Base-by-base conservation (phyloP, 1,140 invertebrate genomes). In the Cyphomyrmex costatus region DNA sequence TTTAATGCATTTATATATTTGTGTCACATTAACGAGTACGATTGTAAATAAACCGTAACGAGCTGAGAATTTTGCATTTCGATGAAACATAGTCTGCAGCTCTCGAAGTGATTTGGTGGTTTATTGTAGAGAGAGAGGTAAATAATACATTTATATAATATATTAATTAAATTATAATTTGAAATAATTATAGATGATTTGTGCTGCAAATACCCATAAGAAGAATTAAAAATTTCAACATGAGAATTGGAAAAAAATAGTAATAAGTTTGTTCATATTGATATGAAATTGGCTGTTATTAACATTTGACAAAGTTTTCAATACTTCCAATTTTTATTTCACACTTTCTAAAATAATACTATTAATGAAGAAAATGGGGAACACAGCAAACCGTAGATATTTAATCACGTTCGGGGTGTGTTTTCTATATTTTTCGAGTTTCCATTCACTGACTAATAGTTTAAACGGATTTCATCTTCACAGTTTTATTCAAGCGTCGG, bases 391-490 rank as follows among this genome's bases (percentile, higher is more conserved):
- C 30, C 16, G 6, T 27, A 24, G 53, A 21, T 21, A 42, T 61
- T 76, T 36, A 24, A 60, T 53, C 16, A 56, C n/a, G 58, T 7
- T 60, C 12, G 36, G n/a, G 14, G 30, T 14, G 24, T 16, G 73
- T 12, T 33, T 68, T 8, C 61, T 30, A 46, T 30, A 56, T 65
- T 56, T 53, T 73, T 33, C 36, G n/a, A 49, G 16, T 14, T 60
- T 16, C 63, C 12, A 36, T 60, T 76, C 33, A 16, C 33, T 10
- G 21, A 24, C n/a, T 58, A 82, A 56, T 71, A 56, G 66, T 42
- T 73, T 61, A 51, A 58, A 60, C 68, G 79, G 42, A 82, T 82
- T 71, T 56, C 61, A 46, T 66, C 33, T 27, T 80, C 49, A 77
- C 53, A 19, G 16, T 80, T 68, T 19, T 68, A 60, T 46, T 85